Percentiles rank a stretch among this genome's conserved stretches.
Conservation (phyloP, 2,888 invertebrate genomes). For the Cabera pusaria region DNA sequence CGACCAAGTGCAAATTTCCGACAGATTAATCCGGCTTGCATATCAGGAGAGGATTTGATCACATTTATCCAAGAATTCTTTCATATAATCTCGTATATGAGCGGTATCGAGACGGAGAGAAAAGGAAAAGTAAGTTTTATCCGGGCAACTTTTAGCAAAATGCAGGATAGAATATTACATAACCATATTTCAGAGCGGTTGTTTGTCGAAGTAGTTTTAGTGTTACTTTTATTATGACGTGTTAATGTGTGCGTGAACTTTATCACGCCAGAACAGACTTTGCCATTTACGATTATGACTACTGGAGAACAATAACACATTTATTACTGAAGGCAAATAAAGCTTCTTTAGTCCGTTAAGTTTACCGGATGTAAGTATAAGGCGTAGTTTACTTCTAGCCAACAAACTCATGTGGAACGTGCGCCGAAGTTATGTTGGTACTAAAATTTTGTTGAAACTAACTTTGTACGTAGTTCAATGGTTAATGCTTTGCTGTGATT, state of each 20-base stretch:
- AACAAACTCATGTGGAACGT: conserved; percentile 5
- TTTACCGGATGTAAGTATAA: conserved; percentile 15
- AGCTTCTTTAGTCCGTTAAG: conserved; percentile 14
- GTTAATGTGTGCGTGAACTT: conserved; percentile 17
- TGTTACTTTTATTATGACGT: conserved; percentile 18
- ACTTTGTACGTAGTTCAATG: too few species aligned
- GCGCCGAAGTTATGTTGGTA: conserved; percentile 2
- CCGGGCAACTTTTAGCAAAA: conserved; percentile 28
- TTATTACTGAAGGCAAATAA: conserved; percentile 23
- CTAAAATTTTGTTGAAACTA: conserved; percentile 1
- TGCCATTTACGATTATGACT: conserved; percentile 23
- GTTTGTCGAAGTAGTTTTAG: conserved; percentile 15
- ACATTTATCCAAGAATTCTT: conserved; percentile 39
- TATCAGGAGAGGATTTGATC: conserved; percentile 42
- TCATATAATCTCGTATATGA: conserved; percentile 35
- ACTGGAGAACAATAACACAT: conserved; percentile 25
- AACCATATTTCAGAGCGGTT: conserved; percentile 22
- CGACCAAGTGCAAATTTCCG: conserved; percentile 55
- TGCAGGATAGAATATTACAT: conserved; percentile 28
- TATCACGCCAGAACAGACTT: conserved; percentile 20
- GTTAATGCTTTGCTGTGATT: too few species aligned
- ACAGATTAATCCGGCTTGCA: conserved; percentile 60
- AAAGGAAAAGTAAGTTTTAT: conserved; percentile 33
- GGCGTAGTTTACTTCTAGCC: conserved; percentile 9
- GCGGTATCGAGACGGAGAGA: conserved; percentile 28